Conservation (phyloP, 2,113 vertebrate species). For the Sinosuthora webbiana region DNA sequence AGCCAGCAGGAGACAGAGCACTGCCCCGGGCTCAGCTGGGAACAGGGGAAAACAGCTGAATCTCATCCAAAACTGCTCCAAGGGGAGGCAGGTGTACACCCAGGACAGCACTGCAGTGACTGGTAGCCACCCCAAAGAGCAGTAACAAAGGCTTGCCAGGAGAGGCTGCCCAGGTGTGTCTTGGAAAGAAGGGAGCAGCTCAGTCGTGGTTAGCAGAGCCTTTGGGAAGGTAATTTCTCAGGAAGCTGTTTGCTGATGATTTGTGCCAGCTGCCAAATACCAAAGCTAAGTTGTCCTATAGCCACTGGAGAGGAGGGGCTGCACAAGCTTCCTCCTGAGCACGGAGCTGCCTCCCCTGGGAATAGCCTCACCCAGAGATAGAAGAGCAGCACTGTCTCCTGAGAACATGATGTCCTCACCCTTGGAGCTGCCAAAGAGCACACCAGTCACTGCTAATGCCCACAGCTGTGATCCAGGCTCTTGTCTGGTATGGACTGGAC, state of each 20-base stretch:
- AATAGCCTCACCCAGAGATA: not conserved
- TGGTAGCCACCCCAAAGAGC: not conserved
- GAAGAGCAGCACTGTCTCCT: not conserved
- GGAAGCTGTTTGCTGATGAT: not conserved
- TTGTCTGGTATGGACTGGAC: not conserved
- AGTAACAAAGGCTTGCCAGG: not conserved
- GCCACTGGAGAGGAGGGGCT: not conserved
- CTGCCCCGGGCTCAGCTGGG: rapidly evolving
- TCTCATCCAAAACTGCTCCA: not conserved
- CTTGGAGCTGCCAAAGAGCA: not conserved
- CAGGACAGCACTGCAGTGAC: not conserved
- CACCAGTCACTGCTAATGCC: not conserved
- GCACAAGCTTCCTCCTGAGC: not conserved
- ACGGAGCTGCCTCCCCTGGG: not conserved
- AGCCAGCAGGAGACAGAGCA: not conserved
- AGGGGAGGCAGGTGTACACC: not conserved
- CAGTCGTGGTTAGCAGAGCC: not conserved
- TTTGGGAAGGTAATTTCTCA: not conserved
- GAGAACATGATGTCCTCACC: not conserved
- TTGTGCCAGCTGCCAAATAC: not conserved
- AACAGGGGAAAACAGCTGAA: rapidly evolving
- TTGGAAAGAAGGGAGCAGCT: not conserved
- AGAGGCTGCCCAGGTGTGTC: not conserved
- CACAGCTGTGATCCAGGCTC: not conserved
- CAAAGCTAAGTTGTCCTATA: not conserved